Evolutionary conservation across 2,113 vertebrate genomes (phyloP), one percentile per base, ranked within the genome.

Genomic region (Platichthys flesus): DNA sequence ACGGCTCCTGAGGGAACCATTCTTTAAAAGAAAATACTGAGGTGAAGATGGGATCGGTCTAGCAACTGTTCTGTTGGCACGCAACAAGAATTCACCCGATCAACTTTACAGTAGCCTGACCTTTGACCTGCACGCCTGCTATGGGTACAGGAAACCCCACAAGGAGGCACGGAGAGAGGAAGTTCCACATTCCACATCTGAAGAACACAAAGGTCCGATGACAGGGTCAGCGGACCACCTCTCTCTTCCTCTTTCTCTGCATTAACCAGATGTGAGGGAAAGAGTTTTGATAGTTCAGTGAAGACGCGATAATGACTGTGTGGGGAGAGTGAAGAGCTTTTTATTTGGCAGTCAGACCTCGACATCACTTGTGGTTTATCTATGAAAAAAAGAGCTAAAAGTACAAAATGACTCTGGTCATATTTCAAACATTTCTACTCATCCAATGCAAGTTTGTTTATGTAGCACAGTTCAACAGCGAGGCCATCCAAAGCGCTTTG

Each of bases 121-220:
- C 79, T 91, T 67, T 85, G 75, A 81, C 79, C 72, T 72, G 64
- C 61, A 31, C 9, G 4, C 71, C 74, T 24, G 40, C 60, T 23
- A 5, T 57, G 76, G 72, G 78, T 71, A 90, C 84, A 90, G 88
- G 91, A 94, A 92, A 86, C 71, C 67, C 85, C 65, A 61, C 40
- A 61, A 85, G 82, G 67, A 84, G 78, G 67, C 58, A 14, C 4
- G 70, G 78, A 74, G 73, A 63, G 51, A 89, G 93, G 92, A 94
- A 94, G 90, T 75, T 90, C 75, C 87, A 87, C 82, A 88, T 90
- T 85, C 88, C 81, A 54, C 79, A 37, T 85, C 15, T 57, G 67
- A 84, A 79, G 80, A 83, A 88, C 85, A 65, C 81, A 63, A 55
- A 74, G 55, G 58, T 59, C 57, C 66, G 70, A 80, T 35, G 79